Base-by-base conservation (phyloP, 2,113 vertebrate genomes). In the Ciconia maguari region DNA sequence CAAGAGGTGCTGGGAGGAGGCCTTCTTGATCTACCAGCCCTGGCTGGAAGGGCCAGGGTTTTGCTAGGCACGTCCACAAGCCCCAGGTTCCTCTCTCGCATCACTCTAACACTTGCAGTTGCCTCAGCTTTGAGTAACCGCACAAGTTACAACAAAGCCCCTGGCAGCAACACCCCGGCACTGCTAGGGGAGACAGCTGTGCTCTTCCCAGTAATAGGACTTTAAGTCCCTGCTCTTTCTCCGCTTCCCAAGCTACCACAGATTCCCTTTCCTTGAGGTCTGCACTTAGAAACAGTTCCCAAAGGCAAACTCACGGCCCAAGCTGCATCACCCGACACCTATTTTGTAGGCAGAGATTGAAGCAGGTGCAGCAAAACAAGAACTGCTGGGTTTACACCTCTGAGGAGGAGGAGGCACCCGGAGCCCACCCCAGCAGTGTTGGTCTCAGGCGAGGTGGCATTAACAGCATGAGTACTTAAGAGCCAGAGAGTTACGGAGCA, bases 141-240 rank as follows among this genome's bases (percentile, higher is more conserved):
- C 78, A 79, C 88, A 95, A 91, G 77, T 76, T 78, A 51, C 74
- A 91, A 60, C 65, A 90, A 68, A 94, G 52, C 30, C 82, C 83
- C 62, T 65, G 90, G 86, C 71, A 96, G 66, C 34, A 83, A 48
- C 54, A 58, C 5, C 16, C 68, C 34, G 13, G 46, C 36, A 48
- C 49, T 55, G 80, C 62, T 36, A 54, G 60, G 49, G 60, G 64
- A 84, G 69, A 57, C 2, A 29, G 49, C 51, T 34, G 38, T 25
- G 55, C 55, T 41, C 70, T 81, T 76, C 65, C 20, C 51, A 65
- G 48, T 30, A 71, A 41, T 0, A 52, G 24, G 29, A 27, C 30
- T 41, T 48, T 8, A 38, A 34, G 21, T 26, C 44, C 17, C 11
- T 55, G 75, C 52, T 92, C 75, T 52, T 55, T 68, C 24, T 46